Evolutionary conservation across 1,140 invertebrate species (phyloP).

Genomic region (Conus ventricosus): DNA sequence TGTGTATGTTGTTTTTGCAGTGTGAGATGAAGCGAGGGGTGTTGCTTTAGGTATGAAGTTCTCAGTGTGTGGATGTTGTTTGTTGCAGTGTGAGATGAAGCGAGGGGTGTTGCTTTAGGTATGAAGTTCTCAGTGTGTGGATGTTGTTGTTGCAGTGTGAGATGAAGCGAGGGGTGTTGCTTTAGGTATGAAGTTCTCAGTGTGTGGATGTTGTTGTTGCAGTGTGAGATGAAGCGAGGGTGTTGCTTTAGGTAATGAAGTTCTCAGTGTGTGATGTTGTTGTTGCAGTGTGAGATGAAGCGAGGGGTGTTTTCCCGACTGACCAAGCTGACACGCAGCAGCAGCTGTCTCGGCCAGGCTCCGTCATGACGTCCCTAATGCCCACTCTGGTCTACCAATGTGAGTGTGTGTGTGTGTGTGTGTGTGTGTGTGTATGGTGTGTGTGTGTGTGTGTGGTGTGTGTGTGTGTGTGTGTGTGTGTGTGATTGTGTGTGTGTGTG

Average conservation of each 20-base stretch:
- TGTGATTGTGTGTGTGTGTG: not conserved
- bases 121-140: too few relatives aligned
- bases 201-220: not conserved
- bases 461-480: too few relatives aligned
- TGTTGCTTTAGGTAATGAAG: too few relatives aligned
- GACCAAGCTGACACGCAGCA: constrained; percentile 89
- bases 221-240: constrained; percentile 90
- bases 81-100: too few relatives aligned
- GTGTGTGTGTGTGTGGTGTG: not conserved
- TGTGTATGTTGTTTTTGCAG: too few relatives aligned
- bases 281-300: constrained; percentile 88
- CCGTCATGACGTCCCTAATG: not conserved
- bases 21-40: too few relatives aligned
- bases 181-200: too few relatives aligned
- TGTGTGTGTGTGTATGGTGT: not conserved
- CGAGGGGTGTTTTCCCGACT: constrained; percentile 94
- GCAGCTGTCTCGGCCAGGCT: constrained; percentile 19
- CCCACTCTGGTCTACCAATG: not conserved
- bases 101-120: too few relatives aligned
- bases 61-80: too few relatives aligned
- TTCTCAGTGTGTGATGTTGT: too few relatives aligned
- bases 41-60: too few relatives aligned
- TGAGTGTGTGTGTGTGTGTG: not conserved
- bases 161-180: constrained; percentile 80
- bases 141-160: constrained; percentile 82